Conservation (phyloP, 2,797 vertebrate genomes). For the Staurois parvus region DNA sequence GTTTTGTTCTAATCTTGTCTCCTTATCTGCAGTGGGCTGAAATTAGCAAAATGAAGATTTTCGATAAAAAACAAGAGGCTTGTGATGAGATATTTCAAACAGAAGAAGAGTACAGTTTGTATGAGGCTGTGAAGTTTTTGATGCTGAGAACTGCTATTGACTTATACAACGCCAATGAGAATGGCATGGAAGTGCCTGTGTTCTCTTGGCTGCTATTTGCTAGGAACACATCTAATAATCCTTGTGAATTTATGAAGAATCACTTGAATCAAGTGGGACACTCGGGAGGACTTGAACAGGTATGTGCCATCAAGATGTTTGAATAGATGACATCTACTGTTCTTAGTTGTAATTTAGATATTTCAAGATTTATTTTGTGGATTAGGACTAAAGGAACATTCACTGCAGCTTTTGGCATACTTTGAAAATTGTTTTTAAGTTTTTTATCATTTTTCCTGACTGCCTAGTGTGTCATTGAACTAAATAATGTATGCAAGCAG, state of each 20-base stretch:
- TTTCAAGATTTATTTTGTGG: too few relatives aligned
- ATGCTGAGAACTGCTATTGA: constrained; percentile 89
- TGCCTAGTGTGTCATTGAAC: too few relatives aligned
- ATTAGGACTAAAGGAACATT: too few relatives aligned
- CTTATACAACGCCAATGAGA: constrained; percentile 83
- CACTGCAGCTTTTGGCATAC: too few relatives aligned
- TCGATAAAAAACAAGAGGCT: constrained; percentile 79
- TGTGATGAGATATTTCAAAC: constrained; percentile 88
- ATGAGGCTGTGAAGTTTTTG: constrained; percentile 94
- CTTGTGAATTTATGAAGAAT: constrained; percentile 89
- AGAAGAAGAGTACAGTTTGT: constrained; percentile 89
- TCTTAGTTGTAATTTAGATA: too few relatives aligned
- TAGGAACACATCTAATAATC: constrained; percentile 89
- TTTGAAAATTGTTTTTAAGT: too few relatives aligned
- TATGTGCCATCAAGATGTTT: constrained; percentile 60
- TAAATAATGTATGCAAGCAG: too few relatives aligned
- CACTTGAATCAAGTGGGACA: constrained; percentile 93
- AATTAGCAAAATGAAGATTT: constrained; percentile 76
- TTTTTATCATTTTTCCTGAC: too few relatives aligned
- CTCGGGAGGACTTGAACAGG: constrained; percentile 94
- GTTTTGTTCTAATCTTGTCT: background rate
- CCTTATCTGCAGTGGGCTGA: constrained; percentile 81
- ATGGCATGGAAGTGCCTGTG: constrained; percentile 86
- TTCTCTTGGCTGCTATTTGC: constrained; percentile 97
- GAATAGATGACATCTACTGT: too few relatives aligned